Percentiles rank a stretch among this genome's conserved stretches.
Conservation (phyloP, 2,888 invertebrate species). For the Octonoba sinensis region DNA sequence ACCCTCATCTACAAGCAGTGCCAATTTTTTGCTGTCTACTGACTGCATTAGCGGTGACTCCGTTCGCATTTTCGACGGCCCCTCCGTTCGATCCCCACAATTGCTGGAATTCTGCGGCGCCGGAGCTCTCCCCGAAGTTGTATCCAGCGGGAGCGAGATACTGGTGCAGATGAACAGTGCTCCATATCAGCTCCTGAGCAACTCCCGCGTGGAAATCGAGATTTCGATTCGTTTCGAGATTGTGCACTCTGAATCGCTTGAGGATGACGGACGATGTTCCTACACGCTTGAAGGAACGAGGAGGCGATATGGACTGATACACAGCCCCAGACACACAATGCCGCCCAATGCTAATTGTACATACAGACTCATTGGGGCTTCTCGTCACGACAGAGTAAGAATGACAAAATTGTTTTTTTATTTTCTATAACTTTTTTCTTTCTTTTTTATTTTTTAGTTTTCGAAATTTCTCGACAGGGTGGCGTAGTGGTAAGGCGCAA, state of each 20-base stretch:
- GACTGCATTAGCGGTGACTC: conserved; percentile 65
- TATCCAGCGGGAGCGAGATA: conserved; percentile 83
- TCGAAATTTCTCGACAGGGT: too few species aligned
- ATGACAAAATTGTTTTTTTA: neutral
- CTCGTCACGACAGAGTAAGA: conserved; percentile 54
- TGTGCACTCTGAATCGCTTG: conserved; percentile 73
- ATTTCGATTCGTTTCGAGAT: conserved; percentile 86
- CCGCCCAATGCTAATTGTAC: conserved; percentile 87
- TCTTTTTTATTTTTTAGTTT: too few species aligned
- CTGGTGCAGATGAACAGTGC: conserved; percentile 85
- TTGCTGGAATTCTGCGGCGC: conserved; percentile 85
- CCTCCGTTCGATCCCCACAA: conserved; percentile 83
- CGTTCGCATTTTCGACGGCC: conserved; percentile 85
- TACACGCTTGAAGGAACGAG: conserved; percentile 53
- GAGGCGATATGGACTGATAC: conserved; percentile 55
- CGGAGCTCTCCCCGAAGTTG: conserved; percentile 84
- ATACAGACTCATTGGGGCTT: conserved; percentile 79
- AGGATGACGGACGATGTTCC: conserved; percentile 55
- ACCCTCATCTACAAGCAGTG: conserved; percentile 53
- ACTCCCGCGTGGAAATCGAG: conserved; percentile 80
- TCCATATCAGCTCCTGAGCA: conserved; percentile 84
- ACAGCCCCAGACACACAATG: conserved; percentile 75
- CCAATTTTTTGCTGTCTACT: conserved; percentile 61
- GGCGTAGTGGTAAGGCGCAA: too few species aligned
- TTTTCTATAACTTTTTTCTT: too few species aligned